Conservation (phyloP, 2,888 invertebrate species). For the Perdita meconis region DNA sequence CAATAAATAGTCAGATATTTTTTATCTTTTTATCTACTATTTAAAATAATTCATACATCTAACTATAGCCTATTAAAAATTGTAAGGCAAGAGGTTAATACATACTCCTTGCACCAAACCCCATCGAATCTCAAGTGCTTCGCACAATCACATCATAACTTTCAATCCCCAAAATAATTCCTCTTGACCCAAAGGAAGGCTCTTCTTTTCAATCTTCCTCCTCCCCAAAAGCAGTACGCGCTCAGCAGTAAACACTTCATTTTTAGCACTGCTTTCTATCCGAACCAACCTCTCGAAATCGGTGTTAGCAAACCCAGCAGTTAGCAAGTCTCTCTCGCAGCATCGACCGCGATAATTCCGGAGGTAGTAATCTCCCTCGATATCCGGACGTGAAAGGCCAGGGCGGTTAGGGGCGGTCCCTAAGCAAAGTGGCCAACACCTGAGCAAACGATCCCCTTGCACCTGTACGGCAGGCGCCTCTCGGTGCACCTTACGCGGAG, state of each 20-base stretch:
- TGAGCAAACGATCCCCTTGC: constrained; percentile 62
- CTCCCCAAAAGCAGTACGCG: neutral
- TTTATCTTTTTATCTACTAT: too few species aligned
- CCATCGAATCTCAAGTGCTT: too few species aligned
- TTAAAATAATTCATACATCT: too few species aligned
- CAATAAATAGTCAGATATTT: too few species aligned
- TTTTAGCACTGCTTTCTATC: constrained; percentile 38
- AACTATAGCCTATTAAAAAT: too few species aligned
- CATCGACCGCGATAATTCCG: neutral
- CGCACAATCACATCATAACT: too few species aligned
- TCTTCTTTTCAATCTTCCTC: neutral
- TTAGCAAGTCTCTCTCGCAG: neutral
- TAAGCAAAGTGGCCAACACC: constrained; percentile 58
- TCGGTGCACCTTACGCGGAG: constrained; percentile 57
- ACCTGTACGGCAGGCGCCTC: constrained; percentile 56
- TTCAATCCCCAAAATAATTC: too few species aligned
- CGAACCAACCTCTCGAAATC: neutral
- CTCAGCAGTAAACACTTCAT: constrained; percentile 38
- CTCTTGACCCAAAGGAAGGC: too few species aligned
- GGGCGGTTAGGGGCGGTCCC: constrained; percentile 8
- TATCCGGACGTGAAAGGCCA: constrained; percentile 2
- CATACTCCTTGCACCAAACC: too few species aligned
- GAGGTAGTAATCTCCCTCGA: constrained; percentile 17
- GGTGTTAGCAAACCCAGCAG: neutral
- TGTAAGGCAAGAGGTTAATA: too few species aligned